A percentile compares a stretch with the other conserved stretches of the same genome.
phyloP scores from a whole-genome alignment of 2,888 invertebrate species.

The Acanthosepion pharaonis region DNA sequence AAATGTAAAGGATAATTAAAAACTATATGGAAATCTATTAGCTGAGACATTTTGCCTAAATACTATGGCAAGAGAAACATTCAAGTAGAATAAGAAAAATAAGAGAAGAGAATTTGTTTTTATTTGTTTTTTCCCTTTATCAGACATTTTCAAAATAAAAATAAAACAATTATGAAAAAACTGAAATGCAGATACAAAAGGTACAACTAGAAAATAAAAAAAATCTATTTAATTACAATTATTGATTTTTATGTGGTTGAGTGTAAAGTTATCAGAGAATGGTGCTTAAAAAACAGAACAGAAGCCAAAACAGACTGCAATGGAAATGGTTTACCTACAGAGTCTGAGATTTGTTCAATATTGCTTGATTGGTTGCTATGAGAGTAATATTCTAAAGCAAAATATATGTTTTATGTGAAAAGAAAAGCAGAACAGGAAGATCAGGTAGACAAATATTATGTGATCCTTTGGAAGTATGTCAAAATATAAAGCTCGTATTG shows the following conservation, averaged over 20 bases:
- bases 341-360: neutral
- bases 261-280: neutral
- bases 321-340: too few relatives aligned
- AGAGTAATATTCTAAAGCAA: too few relatives aligned
- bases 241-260: neutral
- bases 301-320: neutral
- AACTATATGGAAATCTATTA: too few relatives aligned
- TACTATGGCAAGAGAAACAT: too few relatives aligned
- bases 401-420: neutral
- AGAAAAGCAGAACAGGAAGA: neutral
- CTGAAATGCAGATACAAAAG: neutral
- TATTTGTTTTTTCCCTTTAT: neutral
- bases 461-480: neutral
- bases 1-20: too few relatives aligned
- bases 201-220: neutral
- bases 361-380: neutral
- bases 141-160: neutral
- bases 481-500: neutral
- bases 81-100: too few relatives aligned
- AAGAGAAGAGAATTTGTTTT: too few relatives aligned
- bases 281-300: neutral
- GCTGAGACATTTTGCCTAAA: too few relatives aligned
- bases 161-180: neutral
- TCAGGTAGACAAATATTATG: neutral
- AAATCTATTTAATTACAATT: neutral